phyloP scores from a whole-genome alignment of 2,113 vertebrate genomes.

The Lampris megalopsis region DNA sequence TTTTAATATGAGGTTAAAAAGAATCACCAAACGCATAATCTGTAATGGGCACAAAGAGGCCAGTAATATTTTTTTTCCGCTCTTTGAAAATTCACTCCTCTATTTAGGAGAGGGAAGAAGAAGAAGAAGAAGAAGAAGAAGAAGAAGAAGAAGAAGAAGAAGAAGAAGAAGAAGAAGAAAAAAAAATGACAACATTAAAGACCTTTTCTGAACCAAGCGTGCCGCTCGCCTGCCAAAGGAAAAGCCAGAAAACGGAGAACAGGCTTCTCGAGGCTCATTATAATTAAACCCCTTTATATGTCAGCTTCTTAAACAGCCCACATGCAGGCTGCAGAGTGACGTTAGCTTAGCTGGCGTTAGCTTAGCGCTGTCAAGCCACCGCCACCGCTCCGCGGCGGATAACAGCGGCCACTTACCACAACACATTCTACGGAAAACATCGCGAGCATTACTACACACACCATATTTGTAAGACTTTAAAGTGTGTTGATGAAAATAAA shows the following conservation, averaged over 20 bases:
- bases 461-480: no score
- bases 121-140: neutral
- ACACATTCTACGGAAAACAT: no score
- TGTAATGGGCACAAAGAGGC: slow-evolving; percentile 28
- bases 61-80: slow-evolving; percentile 52
- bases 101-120: slow-evolving; percentile 27
- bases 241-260: slow-evolving; percentile 37
- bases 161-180: neutral
- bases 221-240: slow-evolving; percentile 36
- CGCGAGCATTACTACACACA: no score
- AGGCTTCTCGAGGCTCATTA: slow-evolving; percentile 53
- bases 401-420: neutral
- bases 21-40: slow-evolving; percentile 43
- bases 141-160: neutral
- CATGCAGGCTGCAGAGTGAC: slow-evolving; percentile 62
- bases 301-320: slow-evolving; percentile 52
- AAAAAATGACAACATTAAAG: slow-evolving; percentile 38
- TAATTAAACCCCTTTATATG: slow-evolving; percentile 52
- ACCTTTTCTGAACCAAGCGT: slow-evolving; percentile 64
- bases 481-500: no score
- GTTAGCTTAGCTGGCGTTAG: neutral
- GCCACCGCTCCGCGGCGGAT: slow-evolving; percentile 20
- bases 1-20: slow-evolving; percentile 37
- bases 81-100: slow-evolving; percentile 62
- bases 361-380: slow-evolving; percentile 18